Evolutionary conservation across 2,113 vertebrate genomes (phyloP), one percentile per base, ranked within the genome.

Genomic region (Kryptolebias marmoratus): DNA sequence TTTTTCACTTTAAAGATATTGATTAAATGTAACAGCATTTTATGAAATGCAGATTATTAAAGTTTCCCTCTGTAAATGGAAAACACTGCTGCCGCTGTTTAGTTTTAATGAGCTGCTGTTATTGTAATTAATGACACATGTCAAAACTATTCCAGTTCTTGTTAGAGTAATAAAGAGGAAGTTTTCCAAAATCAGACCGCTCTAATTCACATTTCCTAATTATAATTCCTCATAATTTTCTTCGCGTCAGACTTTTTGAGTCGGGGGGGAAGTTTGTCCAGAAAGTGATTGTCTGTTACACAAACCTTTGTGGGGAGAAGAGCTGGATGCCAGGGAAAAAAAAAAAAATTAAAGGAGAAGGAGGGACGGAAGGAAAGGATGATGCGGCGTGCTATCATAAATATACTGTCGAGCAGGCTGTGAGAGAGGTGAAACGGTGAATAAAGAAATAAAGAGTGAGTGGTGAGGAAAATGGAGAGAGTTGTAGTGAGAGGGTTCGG

Each of bases 31-130:
- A 88, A 91, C 90, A 82, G 50, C 62, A 9, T 85, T 89, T 88
- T 87, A 89, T 90, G 89, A 90, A 87, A 91, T 87, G 89, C 85
- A 90, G 86, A 91, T 89, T 22, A 82, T 87, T 64, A 62, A 73
- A 52, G 68, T 77, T 53, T 0, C 56, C 73, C 59, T 47, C 65
- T 6, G 44, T 28, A 15, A 31, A 31, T 68, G 49, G 56, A 71
- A 84, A 78, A 79, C 66, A 55, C 14, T n/a, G 62, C 74, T 5
- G 57, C 65, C 16, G 1, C 82, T 75, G 61, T 76, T 91, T 87
- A 60, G 67, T 75, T 88, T 86, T 84, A 81, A 77, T 87, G 80
- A 81, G 87, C 57, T 57, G 66, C 79, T 44, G 14, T 87, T 82
- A 84, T 86, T 81, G 54, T 80, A 81, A 90, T 88, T 84, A 83